These are phyloP conservation scores for Eulemur albifrons DNA, from an alignment of 2,797 vertebrate genomes.

Conservation along the genomic window DNA sequence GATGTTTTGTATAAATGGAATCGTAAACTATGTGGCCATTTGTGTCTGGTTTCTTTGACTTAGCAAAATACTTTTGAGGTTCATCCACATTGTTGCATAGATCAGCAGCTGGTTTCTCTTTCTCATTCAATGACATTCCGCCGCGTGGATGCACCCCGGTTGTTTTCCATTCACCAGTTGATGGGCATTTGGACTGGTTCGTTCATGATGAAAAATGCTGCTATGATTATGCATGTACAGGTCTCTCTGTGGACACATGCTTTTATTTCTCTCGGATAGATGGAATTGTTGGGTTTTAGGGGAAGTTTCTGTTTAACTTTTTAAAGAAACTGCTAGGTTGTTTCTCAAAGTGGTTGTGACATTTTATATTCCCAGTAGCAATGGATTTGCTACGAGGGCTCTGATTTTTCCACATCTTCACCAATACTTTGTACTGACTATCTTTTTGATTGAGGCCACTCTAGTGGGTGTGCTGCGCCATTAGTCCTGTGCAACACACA, in stretches of 20 bases:
- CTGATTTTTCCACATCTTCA: not conserved
- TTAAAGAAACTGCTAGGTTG: not conserved
- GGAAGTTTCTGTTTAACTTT: not conserved
- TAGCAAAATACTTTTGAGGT: not conserved
- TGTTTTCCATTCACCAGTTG: not conserved
- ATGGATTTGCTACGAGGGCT: not conserved
- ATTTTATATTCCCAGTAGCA: not conserved
- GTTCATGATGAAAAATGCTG: not conserved
- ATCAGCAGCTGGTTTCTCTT: not conserved
- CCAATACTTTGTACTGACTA: not conserved
- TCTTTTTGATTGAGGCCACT: not conserved
- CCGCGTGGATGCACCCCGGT: not conserved
- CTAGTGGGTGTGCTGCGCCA: not conserved
- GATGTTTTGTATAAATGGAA: not conserved
- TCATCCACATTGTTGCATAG: not conserved
- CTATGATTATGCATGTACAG: not conserved
- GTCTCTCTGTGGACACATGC: not conserved
- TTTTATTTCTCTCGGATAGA: constrained; percentile 10
- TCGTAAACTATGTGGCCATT: not conserved
- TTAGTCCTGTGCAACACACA: not conserved
- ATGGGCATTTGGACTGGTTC: not conserved
- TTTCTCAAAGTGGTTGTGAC: not conserved
- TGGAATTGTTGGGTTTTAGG: not conserved
- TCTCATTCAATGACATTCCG: not conserved
- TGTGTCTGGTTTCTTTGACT: not conserved